Evolutionary conservation across 2,113 vertebrate genomes (phyloP).

Genomic region (Carlito syrichta): DNA sequence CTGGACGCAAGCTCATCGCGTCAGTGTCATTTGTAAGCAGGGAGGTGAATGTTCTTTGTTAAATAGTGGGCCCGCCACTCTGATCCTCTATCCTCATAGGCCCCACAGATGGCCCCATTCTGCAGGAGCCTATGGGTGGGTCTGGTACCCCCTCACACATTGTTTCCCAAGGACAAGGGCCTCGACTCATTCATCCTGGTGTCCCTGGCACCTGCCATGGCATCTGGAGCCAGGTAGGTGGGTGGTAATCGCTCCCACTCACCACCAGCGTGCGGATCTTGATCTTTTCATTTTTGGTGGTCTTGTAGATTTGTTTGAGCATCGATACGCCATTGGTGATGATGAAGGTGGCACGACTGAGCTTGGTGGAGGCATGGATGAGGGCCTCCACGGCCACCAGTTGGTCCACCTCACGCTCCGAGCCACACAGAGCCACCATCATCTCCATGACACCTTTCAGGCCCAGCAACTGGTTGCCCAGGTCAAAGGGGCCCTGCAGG

Average conservation of each 20-base stretch:
- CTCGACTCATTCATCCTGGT: fast-evolving
- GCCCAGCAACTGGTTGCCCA: constrained; percentile 92
- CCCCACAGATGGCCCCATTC: neutral
- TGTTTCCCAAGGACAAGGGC: neutral
- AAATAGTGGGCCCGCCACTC: fast-evolving
- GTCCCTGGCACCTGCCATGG: fast-evolving
- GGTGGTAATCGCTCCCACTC: constrained; percentile 61
- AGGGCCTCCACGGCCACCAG: constrained; percentile 96
- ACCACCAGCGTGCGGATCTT: constrained; percentile 98
- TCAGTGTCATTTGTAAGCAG: fast-evolving
- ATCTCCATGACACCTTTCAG: constrained; percentile 97
- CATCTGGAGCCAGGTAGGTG: too few relatives aligned
- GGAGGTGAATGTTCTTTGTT: fast-evolving
- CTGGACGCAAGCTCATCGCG: neutral
- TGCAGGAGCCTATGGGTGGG: too few relatives aligned
- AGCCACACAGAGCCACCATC: constrained; percentile 96
- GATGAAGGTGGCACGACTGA: constrained; percentile 95
- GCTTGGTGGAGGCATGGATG: constrained; percentile 94
- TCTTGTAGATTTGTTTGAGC: constrained; percentile 98
- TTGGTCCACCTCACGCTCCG: constrained; percentile 95
- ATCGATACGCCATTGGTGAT: constrained; percentile 93
- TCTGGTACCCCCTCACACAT: fast-evolving
- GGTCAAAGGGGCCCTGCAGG: constrained; percentile 95
- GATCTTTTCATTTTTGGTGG: constrained; percentile 96
- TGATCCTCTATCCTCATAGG: neutral